Conservation (phyloP, 1,140 invertebrate genomes). For the Spodoptera litura region DNA sequence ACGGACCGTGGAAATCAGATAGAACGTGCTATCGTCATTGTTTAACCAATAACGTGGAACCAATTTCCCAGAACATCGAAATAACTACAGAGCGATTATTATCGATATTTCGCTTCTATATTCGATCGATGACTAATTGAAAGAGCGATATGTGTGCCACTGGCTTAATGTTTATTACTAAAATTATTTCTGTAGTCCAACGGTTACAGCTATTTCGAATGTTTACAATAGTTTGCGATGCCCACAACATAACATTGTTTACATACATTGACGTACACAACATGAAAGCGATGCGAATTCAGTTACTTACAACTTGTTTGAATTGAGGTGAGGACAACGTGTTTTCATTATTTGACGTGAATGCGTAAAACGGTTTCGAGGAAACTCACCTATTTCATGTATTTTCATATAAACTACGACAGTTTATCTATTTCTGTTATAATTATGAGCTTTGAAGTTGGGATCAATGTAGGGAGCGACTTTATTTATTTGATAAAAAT, state of each 20-base stretch:
- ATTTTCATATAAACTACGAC: neutral
- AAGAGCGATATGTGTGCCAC: constrained; percentile 8
- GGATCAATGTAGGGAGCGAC: neutral
- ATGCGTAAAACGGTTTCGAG: constrained; percentile 2
- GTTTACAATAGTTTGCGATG: constrained; percentile 39
- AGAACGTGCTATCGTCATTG: constrained; percentile 67
- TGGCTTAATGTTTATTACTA: constrained; percentile 40
- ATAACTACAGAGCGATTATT: constrained; percentile 13
- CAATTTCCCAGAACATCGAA: constrained; percentile 54
- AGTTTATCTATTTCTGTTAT: constrained; percentile 15
- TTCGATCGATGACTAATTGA: constrained; percentile 41
- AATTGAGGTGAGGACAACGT: constrained; percentile 17
- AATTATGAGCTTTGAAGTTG: constrained; percentile 16
- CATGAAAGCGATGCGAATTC: constrained; percentile 21
- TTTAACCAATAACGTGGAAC: constrained; percentile 58
- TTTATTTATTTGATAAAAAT: constrained; percentile 6
- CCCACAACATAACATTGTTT: constrained; percentile 39
- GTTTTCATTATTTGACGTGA: constrained; percentile 27
- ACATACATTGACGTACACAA: constrained; percentile 42
- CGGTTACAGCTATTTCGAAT: constrained; percentile 41
- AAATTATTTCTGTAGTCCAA: constrained; percentile 43
- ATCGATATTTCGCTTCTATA: constrained; percentile 30
- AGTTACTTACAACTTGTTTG: constrained; percentile 18
- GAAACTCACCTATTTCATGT: constrained; percentile 7
- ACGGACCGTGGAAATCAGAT: constrained; percentile 68